Conservation (phyloP, 1,140 invertebrate species). For the Capitella teleta region DNA sequence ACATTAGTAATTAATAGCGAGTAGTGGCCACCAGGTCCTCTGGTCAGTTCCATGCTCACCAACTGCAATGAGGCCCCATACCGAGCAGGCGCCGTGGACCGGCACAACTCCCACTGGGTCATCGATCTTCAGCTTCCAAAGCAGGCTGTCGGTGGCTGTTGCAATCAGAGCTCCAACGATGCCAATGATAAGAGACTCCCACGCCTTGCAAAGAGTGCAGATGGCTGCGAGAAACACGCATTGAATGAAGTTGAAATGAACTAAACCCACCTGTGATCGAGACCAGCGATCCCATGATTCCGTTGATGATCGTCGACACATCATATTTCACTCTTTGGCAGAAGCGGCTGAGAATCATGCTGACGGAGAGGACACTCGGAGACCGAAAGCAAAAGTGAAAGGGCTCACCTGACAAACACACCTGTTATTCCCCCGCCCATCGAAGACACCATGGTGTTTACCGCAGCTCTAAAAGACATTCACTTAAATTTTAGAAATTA, state of each 20-base stretch:
- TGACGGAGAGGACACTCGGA: background rate
- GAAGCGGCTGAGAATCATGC: background rate
- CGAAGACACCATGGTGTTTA: background rate
- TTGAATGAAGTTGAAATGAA: background rate
- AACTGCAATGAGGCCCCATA: constrained; percentile 3
- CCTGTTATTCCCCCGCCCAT: background rate
- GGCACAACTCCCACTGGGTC: background rate
- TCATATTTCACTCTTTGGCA: background rate
- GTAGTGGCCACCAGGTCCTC: no score
- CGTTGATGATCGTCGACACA: background rate
- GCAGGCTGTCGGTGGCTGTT: background rate
- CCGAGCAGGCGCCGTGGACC: background rate
- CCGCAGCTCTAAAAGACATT: background rate
- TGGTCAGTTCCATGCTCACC: background rate
- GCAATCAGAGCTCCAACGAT: background rate
- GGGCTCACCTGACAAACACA: background rate
- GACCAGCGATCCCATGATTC: background rate
- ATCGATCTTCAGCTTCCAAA: background rate
- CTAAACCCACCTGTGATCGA: constrained; percentile 1
- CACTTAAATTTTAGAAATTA: no score
- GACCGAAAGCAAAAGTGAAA: background rate
- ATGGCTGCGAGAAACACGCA: background rate
- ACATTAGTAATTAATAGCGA: no score
- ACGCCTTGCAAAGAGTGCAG: background rate
- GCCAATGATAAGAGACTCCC: background rate